These are phyloP conservation scores for Uromys caudimaculatus DNA, from an alignment of 2,797 vertebrate genomes.

Conservation along the genomic window DNA sequence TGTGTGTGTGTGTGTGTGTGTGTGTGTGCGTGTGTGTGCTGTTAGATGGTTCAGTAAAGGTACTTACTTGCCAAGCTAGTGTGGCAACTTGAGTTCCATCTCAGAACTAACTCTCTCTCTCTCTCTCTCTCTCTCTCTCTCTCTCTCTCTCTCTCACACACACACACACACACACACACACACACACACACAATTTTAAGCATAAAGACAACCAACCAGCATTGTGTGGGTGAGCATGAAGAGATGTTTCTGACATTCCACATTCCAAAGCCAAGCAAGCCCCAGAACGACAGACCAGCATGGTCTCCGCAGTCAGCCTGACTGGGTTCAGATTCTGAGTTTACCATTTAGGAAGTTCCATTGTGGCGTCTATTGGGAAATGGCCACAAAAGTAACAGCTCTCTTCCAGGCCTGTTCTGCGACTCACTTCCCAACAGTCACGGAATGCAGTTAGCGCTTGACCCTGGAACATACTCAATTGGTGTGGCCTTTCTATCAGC, in stretches of 20 bases:
- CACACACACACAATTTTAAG: background rate
- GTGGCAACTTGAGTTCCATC: background rate
- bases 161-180: no score
- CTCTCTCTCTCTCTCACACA: no score
- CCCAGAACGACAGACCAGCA: background rate
- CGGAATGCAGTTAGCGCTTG: background rate
- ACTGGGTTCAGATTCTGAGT: background rate
- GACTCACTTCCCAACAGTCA: background rate
- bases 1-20: background rate
- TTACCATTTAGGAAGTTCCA: background rate
- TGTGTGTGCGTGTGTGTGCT: background rate
- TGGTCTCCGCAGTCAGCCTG: background rate
- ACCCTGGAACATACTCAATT: background rate
- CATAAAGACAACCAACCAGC: background rate
- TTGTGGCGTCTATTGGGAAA: background rate
- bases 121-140: rapidly evolving
- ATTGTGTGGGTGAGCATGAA: background rate
- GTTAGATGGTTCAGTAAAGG: background rate
- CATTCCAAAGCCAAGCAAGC: background rate
- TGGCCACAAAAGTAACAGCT: background rate
- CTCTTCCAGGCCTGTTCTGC: background rate
- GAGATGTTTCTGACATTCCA: background rate
- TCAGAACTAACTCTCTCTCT: background rate
- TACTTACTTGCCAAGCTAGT: background rate
- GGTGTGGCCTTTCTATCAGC: background rate